Conservation (phyloP, 2,113 vertebrate genomes). For the Microcebus ravelobensis region DNA sequence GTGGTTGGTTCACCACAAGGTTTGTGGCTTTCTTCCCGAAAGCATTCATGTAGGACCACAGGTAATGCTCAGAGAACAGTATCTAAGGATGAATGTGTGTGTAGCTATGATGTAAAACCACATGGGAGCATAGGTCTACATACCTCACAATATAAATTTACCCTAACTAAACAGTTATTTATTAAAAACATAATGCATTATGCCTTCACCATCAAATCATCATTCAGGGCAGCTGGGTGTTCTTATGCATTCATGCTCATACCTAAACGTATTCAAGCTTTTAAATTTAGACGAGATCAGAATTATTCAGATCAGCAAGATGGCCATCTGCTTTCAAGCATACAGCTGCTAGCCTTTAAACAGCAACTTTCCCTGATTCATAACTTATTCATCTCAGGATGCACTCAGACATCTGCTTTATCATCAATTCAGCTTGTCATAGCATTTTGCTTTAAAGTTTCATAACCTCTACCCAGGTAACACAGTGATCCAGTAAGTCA, state of each 20-base stretch:
- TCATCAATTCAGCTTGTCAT: constrained; percentile 66
- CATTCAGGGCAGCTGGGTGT: not conserved
- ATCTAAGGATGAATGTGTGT: not conserved
- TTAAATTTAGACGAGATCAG: constrained; percentile 71
- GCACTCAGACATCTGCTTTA: constrained; percentile 77
- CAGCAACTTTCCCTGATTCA: constrained; percentile 79
- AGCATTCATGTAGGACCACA: not conserved
- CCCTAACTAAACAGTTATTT: not conserved
- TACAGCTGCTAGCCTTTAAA: constrained; percentile 82
- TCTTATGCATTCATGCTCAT: not conserved
- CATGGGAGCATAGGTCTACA: not conserved
- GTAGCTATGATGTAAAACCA: not conserved
- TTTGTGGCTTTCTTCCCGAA: not conserved
- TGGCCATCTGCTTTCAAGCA: constrained; percentile 79
- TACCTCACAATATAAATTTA: not conserved
- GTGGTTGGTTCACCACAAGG: not conserved
- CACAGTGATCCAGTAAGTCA: not conserved
- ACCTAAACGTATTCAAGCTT: constrained; percentile 54
- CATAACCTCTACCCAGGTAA: constrained; percentile 67
- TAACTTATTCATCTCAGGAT: constrained; percentile 81
- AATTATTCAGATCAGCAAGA: constrained; percentile 75
- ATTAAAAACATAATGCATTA: constrained; percentile 8
- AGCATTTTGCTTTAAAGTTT: constrained; percentile 68
- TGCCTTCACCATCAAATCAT: not conserved
- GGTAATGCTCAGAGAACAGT: not conserved